These are phyloP conservation scores for Lamproptera curius DNA, from an alignment of 2,888 invertebrate genomes.

Conservation along the genomic window DNA sequence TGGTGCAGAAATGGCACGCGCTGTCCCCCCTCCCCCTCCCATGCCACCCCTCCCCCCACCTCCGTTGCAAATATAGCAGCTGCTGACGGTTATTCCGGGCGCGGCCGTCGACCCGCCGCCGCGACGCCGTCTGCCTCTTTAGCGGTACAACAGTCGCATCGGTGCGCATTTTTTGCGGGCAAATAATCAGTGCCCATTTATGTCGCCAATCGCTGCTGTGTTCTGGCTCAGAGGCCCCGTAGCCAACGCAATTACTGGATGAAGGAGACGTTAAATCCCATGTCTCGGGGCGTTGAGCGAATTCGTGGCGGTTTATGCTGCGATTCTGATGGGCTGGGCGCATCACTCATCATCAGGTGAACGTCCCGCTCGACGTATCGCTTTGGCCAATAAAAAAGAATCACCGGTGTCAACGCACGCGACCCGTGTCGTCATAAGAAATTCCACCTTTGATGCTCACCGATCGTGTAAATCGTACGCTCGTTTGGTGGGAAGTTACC, in stretches of 20 bases:
- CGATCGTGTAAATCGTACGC: conserved; percentile 26
- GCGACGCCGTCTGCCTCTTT: conserved; percentile 78
- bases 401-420: conserved; percentile 55
- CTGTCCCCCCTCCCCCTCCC: conserved; percentile 31
- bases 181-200: conserved; percentile 60
- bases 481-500: conserved; percentile 20
- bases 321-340: too few species aligned
- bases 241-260: too few species aligned
- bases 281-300: too few species aligned
- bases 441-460: conserved; percentile 24
- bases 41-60: conserved; percentile 55
- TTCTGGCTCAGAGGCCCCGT: too few species aligned
- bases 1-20: conserved; percentile 77
- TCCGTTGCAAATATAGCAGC: conserved; percentile 74
- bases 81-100: conserved; percentile 74
- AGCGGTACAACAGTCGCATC: conserved; percentile 69
- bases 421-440: conserved; percentile 26
- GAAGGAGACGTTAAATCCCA: too few species aligned
- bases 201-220: too few species aligned
- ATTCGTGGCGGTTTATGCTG: too few species aligned
- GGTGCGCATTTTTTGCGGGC: conserved; percentile 66
- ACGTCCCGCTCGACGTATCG: too few species aligned
- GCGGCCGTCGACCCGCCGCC: conserved; percentile 76
- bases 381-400: too few species aligned
- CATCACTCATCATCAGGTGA: too few species aligned